Conservation (phyloP, 23 tunicate species). For the Halocynthia roretzi region DNA sequence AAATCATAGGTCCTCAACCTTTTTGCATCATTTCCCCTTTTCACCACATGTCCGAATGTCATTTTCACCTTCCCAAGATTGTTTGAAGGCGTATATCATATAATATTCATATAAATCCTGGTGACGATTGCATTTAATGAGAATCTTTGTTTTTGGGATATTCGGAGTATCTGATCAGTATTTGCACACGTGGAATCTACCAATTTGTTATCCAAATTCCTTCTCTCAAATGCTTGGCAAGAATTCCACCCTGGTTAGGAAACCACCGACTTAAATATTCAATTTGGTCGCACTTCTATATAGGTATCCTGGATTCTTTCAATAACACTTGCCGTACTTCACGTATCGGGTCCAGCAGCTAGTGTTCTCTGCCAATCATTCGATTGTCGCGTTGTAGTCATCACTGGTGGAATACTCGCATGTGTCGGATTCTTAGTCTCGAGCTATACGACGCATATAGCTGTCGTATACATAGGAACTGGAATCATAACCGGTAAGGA, state of each 20-base stretch:
- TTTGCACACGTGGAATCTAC: neutral
- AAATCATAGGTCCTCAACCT: no score
- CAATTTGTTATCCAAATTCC: neutral
- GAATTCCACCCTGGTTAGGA: no score
- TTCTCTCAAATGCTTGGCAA: no score
- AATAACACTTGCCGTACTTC: conserved; percentile 25
- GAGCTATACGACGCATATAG: conserved; percentile 16
- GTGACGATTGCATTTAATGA: no score
- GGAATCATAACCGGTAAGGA: conserved; percentile 27
- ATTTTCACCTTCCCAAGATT: no score
- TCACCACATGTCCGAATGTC: no score
- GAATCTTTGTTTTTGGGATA: no score
- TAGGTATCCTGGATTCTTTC: conserved; percentile 42
- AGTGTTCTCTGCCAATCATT: conserved; percentile 19
- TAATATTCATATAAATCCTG: no score
- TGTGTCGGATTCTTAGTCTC: conserved; percentile 19
- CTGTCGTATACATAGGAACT: conserved; percentile 20
- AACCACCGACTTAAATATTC: no score
- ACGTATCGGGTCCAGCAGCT: conserved; percentile 18
- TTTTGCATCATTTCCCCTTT: no score
- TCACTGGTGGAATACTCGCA: conserved; percentile 31
- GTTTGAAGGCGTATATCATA: no score
- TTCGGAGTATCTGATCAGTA: neutral
- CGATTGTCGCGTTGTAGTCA: conserved; percentile 20
- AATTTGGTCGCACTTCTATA: neutral